Evolutionary conservation across 2,888 invertebrate species (phyloP).

Genomic region (Aquatica leii): DNA sequence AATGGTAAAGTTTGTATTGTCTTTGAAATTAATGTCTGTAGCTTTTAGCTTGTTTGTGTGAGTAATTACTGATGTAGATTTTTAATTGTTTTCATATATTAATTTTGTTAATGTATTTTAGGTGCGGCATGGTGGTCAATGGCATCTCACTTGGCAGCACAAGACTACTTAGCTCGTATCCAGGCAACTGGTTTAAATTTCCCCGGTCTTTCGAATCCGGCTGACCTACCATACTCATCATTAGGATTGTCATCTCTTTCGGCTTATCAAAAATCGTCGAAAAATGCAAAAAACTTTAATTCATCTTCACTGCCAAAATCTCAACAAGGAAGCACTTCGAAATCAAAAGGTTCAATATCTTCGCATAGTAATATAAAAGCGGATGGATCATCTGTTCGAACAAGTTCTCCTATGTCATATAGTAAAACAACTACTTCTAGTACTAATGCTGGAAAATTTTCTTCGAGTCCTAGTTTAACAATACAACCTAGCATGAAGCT

Average conservation of each 20-base stretch:
- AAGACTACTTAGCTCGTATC: slow-evolving; percentile 84
- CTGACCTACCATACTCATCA: slow-evolving; percentile 69
- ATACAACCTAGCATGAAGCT: slow-evolving; percentile 54
- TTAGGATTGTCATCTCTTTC: slow-evolving; percentile 64
- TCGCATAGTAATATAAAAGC: slow-evolving; percentile 30
- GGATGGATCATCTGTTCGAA: slow-evolving; percentile 43
- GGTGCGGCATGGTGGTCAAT: slow-evolving; percentile 92
- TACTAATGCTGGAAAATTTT: slow-evolving; percentile 45
- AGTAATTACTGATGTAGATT: slow-evolving; percentile 1
- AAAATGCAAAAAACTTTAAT: slow-evolving; percentile 45
- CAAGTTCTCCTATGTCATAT: slow-evolving; percentile 47
- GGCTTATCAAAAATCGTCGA: slow-evolving; percentile 49
- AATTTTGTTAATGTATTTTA: slow-evolving; percentile 53
- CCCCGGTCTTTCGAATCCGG: slow-evolving; percentile 67
- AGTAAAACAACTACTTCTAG: slow-evolving; percentile 43
- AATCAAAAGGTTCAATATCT: slow-evolving; percentile 17
- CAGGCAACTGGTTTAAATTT: slow-evolving; percentile 82
- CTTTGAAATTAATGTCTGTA: background rate
- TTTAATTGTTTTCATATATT: background rate
- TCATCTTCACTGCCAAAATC: slow-evolving; percentile 48
- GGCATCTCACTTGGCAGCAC: slow-evolving; percentile 87
- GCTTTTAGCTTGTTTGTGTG: background rate
- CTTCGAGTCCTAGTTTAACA: slow-evolving; percentile 48
- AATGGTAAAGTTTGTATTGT: slow-evolving; percentile 27
- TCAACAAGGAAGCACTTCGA: slow-evolving; percentile 28